Evolutionary conservation across 2,888 invertebrate genomes (phyloP).

Genomic region (Athalia rosae): DNA sequence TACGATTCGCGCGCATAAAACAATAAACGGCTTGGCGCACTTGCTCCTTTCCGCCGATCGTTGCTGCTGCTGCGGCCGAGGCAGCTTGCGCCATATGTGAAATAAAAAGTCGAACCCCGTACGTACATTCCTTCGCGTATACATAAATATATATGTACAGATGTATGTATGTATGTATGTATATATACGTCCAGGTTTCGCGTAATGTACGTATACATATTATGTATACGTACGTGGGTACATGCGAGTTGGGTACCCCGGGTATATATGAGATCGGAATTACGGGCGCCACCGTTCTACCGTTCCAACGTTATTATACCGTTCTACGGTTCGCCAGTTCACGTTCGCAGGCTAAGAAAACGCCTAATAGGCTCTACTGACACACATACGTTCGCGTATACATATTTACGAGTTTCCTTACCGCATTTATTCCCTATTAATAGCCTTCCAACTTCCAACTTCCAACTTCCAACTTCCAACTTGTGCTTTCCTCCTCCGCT

Average conservation of each 20-base stretch:
- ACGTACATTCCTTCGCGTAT: constrained; percentile 15
- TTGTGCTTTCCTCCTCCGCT: not conserved
- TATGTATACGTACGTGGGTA: too few species aligned
- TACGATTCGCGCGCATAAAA: constrained; percentile 29
- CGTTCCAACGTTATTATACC: not conserved
- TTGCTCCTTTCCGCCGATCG: too few species aligned
- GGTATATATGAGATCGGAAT: not conserved
- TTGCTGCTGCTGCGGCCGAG: not conserved
- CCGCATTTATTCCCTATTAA: not conserved
- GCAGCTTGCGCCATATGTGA: constrained; percentile 21
- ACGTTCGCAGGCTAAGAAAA: not conserved
- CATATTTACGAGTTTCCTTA: constrained; percentile 31
- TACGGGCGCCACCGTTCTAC: constrained; percentile 26
- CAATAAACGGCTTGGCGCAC: not conserved
- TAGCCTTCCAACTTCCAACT: not conserved
- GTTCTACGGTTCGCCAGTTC: not conserved
- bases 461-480: not conserved
- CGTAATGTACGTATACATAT: too few species aligned
- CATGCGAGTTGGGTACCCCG: too few species aligned
- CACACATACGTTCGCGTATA: constrained; percentile 28
- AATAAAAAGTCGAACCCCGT: constrained; percentile 38
- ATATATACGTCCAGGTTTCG: not conserved
- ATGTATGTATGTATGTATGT: not conserved
- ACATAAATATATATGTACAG: not conserved
- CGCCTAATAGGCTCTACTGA: constrained; percentile 18